Percentiles rank a stretch among this genome's conserved stretches.
These are phyloP conservation scores for Leistus spinibarbis DNA, from an alignment of 2,888 invertebrate species.

Conservation along the genomic window DNA sequence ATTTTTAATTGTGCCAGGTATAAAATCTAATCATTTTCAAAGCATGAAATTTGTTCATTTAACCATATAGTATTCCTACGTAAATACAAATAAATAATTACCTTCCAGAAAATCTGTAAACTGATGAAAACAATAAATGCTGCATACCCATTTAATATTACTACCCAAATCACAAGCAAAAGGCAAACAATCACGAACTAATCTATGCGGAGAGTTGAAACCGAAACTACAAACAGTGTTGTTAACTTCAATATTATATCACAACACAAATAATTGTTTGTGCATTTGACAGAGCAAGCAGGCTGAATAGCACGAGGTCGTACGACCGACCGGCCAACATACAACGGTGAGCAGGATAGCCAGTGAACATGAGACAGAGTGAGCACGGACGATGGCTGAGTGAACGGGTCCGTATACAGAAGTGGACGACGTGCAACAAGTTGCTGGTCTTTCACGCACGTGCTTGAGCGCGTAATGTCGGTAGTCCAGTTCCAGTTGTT, in stretches of 20 bases:
- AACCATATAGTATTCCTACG: too few relatives aligned
- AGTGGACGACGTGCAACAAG: slow-evolving; percentile 48
- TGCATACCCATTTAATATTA: not conserved
- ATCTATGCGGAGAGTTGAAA: not conserved
- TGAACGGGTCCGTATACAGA: slow-evolving; percentile 14
- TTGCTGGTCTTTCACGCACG: slow-evolving; percentile 42
- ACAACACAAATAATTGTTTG: not conserved
- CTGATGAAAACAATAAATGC: too few relatives aligned
- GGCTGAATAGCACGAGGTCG: slow-evolving; percentile 4
- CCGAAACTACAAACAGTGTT: not conserved
- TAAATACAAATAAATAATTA: too few relatives aligned
- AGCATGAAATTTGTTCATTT: too few relatives aligned
- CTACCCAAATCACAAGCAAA: not conserved
- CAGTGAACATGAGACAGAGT: not conserved
- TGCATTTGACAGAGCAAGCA: not conserved
- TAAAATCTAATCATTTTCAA: too few relatives aligned
- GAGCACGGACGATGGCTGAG: not conserved
- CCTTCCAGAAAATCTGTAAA: too few relatives aligned
- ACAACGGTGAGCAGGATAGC: slow-evolving; percentile 31
- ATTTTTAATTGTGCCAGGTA: too few relatives aligned
- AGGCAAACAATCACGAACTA: not conserved
- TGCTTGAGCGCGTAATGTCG: not conserved
- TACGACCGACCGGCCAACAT: slow-evolving; percentile 40
- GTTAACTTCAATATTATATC: not conserved
- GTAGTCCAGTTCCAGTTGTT: not conserved